phyloP scores from a whole-genome alignment of 2,797 vertebrate species.

The Merluccius polli region DNA sequence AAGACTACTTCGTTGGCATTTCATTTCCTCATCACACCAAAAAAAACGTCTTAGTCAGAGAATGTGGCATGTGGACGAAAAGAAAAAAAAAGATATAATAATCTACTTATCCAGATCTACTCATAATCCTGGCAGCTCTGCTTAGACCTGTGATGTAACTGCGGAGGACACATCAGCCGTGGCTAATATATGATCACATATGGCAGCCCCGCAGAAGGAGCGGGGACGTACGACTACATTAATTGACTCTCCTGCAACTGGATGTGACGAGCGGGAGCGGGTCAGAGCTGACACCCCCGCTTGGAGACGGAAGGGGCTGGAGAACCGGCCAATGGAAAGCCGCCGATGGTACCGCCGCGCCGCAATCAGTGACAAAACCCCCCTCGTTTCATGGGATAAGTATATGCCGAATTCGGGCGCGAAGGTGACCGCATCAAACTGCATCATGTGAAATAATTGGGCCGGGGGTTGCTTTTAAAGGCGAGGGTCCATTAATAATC shows the following conservation, averaged over 20 bases:
- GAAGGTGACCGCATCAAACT: conserved; percentile 48
- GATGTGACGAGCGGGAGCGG: conserved; percentile 36
- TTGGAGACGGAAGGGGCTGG: neutral
- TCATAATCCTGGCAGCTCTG: conserved; percentile 59
- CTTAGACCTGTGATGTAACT: conserved; percentile 66
- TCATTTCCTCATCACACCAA: conserved; percentile 63
- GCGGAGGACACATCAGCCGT: conserved; percentile 67
- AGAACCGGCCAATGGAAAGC: neutral
- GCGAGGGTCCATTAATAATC: conserved; percentile 76
- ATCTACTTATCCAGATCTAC: conserved; percentile 33
- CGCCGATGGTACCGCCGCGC: neutral
- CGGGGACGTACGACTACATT: conserved; percentile 62
- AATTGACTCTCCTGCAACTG: conserved; percentile 67
- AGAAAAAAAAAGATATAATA: neutral
- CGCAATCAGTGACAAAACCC: neutral
- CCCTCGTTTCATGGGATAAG: conserved; percentile 21
- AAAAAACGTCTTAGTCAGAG: conserved; percentile 43
- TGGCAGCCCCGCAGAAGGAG: conserved; percentile 67
- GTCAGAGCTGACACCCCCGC: neutral
- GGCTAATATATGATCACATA: conserved; percentile 74
- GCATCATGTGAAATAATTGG: conserved; percentile 70
- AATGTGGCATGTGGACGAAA: conserved; percentile 29
- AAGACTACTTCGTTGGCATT: conserved; percentile 58
- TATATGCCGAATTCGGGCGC: conserved; percentile 43
- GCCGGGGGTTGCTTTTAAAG: conserved; percentile 62